Base-by-base conservation (phyloP, 2,888 invertebrate species). In the Lochmaea crataegi region DNA sequence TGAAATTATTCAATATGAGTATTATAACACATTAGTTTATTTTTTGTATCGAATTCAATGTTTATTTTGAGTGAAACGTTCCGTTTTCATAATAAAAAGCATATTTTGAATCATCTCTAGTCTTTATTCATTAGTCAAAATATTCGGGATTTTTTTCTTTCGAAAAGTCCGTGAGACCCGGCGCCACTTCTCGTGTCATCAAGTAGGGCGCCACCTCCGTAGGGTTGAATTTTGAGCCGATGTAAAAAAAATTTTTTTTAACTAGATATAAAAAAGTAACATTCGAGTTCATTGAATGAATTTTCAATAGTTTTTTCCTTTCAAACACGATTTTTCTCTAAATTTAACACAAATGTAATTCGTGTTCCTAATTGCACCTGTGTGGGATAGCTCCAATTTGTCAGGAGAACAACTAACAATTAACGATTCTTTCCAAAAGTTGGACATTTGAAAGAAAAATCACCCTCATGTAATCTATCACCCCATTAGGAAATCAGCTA, bases 321-420 rank as follows among this genome's bases (percentile, higher is more conserved):
- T 0, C 45, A 16, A 1, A 16, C 11, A 18, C 18, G 38, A 26
- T 14, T 65, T 26, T 42, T 32, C 38, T 22, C 16, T 65, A 32
- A 65, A 53, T 32, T 56, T 6, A 53, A 26, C 18, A 18, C 51
- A 48, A 65, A 51, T 18, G n/a, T 65, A 51, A 65, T 45, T 65
- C 14, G 18, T 12, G n/a, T 22, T 22, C 11, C 51, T 65, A 69
- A 70, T 65, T 56, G 32, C 41, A 70, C 70, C 64, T 70, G 70
- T 32, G 22, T 53, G 41, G 45, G 56, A 70, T 57, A 12, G 64
- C n/a, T 64, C 57, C 68, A 71, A 74, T 74, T 74, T 71, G 65
- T 71, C 74, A 74, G 65, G 71, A 67, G 71, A 74, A 74, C 71
- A 68, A 63, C 74, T 68, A 68, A 74, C 71, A 71, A 74, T 71